phyloP scores from a whole-genome alignment of 2,797 vertebrate species.

The Selene dorsalis region DNA sequence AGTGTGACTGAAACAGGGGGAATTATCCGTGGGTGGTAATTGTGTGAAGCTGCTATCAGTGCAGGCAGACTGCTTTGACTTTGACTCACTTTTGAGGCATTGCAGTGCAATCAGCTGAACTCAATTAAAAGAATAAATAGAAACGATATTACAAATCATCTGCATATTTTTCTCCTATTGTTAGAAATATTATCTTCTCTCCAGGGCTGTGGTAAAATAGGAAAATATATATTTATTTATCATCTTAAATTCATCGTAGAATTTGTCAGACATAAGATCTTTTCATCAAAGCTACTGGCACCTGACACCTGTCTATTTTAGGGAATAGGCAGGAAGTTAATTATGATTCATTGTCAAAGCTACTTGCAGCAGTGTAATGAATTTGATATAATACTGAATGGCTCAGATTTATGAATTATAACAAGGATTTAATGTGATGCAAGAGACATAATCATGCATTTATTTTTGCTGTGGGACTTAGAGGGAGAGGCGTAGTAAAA shows the following conservation, averaged over 20 bases:
- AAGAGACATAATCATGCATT: conserved; percentile 11
- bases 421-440: not conserved
- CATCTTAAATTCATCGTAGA: conserved; percentile 14
- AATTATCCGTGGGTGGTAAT: conserved; percentile 54
- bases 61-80: conserved; percentile 40
- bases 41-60: conserved; percentile 55
- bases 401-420: conserved; percentile 31
- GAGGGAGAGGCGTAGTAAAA: conserved; percentile 28
- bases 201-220: conserved; percentile 18
- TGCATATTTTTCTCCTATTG: conserved; percentile 15
- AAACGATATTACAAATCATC: conserved; percentile 30
- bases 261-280: conserved; percentile 21
- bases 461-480: conserved; percentile 21
- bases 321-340: conserved; percentile 35
- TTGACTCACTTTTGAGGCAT: conserved; percentile 57
- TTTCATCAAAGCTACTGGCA: conserved; percentile 34
- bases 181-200: conserved; percentile 21
- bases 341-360: conserved; percentile 56
- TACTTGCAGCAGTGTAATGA: conserved; percentile 15
- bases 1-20: conserved; percentile 49
- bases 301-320: conserved; percentile 22
- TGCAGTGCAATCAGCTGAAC: conserved; percentile 55
- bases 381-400: conserved; percentile 21
- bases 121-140: conserved; percentile 65
- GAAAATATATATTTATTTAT: no score